Evolutionary conservation across 2,888 invertebrate species (phyloP).

Genomic region (Mellilla xanthometata): DNA sequence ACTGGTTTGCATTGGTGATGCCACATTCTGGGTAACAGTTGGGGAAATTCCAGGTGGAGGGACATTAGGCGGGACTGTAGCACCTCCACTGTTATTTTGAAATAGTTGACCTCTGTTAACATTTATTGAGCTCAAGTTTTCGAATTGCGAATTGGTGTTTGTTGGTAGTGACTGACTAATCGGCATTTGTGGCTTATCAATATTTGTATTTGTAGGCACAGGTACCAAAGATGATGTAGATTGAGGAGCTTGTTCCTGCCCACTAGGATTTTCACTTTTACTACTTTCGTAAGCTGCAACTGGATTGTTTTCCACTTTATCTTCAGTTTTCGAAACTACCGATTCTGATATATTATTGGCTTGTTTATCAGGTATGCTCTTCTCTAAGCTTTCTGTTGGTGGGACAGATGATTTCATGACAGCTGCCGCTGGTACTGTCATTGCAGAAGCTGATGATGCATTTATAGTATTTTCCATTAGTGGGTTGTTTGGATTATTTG

Average conservation of each 20-base stretch:
- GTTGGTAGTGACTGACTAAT: slow-evolving; percentile 39
- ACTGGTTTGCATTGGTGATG: slow-evolving; percentile 42
- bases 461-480: slow-evolving; percentile 41
- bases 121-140: slow-evolving; percentile 44
- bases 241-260: slow-evolving; percentile 39
- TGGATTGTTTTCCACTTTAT: slow-evolving; percentile 43
- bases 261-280: slow-evolving; percentile 39
- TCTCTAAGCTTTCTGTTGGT: slow-evolving; percentile 42
- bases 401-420: slow-evolving; percentile 27
- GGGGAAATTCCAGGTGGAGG: slow-evolving; percentile 52
- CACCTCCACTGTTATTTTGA: slow-evolving; percentile 51
- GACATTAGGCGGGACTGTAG: slow-evolving; percentile 46
- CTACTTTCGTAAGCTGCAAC: slow-evolving; percentile 23
- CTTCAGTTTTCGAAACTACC: slow-evolving; percentile 40
- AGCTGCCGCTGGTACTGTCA: slow-evolving; percentile 30
- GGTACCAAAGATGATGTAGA: slow-evolving; percentile 24
- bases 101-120: slow-evolving; percentile 54
- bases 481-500: slow-evolving; percentile 33
- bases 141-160: slow-evolving; percentile 51
- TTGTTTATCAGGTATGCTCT: slow-evolving; percentile 19
- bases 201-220: slow-evolving; percentile 15
- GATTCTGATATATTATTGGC: slow-evolving; percentile 7
- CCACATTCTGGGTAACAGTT: slow-evolving; percentile 49
- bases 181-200: slow-evolving; percentile 48
- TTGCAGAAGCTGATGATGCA: slow-evolving; percentile 33